These are phyloP conservation scores for Prunella himalayana DNA, from an alignment of 2,113 vertebrate genomes.

Conservation along the genomic window DNA sequence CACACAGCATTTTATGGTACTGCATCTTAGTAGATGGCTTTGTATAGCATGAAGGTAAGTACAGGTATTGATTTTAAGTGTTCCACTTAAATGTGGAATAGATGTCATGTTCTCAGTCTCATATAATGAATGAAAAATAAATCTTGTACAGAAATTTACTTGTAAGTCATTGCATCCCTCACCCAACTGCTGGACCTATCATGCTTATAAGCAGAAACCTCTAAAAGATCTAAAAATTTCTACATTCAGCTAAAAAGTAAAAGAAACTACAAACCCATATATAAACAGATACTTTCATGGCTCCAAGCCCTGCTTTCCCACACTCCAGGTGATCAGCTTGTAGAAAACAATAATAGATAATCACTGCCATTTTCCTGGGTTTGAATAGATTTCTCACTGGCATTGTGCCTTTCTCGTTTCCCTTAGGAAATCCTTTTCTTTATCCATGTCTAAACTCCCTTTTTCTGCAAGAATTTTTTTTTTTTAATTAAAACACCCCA, in stretches of 20 bases:
- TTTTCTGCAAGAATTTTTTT: background rate
- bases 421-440: background rate
- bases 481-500: fast-evolving
- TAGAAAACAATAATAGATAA: background rate
- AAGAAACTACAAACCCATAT: background rate
- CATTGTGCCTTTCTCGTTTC: background rate
- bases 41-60: background rate
- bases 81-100: background rate
- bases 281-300: background rate
- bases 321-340: background rate
- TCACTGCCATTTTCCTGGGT: background rate
- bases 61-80: background rate
- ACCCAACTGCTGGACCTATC: background rate
- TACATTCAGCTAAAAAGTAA: background rate
- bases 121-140: background rate
- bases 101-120: background rate
- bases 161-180: background rate
- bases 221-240: background rate
- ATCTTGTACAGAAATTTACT: background rate
- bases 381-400: background rate
- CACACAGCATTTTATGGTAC: background rate
- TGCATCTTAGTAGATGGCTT: background rate
- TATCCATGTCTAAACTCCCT: too few species aligned
- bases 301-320: background rate
- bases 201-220: fast-evolving